phyloP scores from a whole-genome alignment of 2,888 invertebrate genomes.

The Philereme vetulata region DNA sequence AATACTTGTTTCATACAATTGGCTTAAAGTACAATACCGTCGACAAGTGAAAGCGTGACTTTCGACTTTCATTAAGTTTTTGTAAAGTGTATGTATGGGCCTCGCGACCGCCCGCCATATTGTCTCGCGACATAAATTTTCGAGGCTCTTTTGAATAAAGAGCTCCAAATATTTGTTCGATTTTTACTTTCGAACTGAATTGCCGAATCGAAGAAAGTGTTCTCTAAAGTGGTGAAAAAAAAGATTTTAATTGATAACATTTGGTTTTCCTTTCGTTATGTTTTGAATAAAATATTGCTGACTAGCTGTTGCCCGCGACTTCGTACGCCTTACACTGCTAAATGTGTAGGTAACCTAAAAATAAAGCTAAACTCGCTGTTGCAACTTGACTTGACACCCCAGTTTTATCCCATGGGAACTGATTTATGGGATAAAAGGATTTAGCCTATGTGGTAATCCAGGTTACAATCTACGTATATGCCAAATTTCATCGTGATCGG shows the following conservation, averaged over 20 bases:
- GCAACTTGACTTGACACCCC: too few species aligned
- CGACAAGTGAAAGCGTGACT: constrained; percentile 81
- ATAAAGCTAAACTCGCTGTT: too few species aligned
- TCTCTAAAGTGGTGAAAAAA: constrained; percentile 44
- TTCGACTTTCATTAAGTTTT: constrained; percentile 83
- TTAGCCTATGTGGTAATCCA: too few species aligned
- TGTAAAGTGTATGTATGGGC: constrained; percentile 76
- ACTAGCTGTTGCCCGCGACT: too few species aligned
- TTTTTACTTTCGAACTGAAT: constrained; percentile 58
- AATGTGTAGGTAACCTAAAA: too few species aligned
- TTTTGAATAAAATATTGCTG: constrained; percentile 11
- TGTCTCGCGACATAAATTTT: constrained; percentile 76
- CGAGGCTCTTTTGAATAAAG: constrained; percentile 57
- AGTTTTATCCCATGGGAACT: too few species aligned
- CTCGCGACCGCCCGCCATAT: constrained; percentile 70
- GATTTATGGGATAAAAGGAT: too few species aligned
- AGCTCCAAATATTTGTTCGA: constrained; percentile 57
- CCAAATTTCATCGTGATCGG: too few species aligned
- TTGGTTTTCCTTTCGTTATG: constrained; percentile 25
- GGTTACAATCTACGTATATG: too few species aligned
- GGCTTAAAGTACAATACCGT: constrained; percentile 70
- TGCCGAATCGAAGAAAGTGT: constrained; percentile 49
- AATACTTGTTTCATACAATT: constrained; percentile 67
- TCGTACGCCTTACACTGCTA: too few species aligned
- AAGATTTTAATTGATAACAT: constrained; percentile 36